Evolutionary conservation across 1,140 invertebrate species (phyloP).

Genomic region (Saccostrea echinata): DNA sequence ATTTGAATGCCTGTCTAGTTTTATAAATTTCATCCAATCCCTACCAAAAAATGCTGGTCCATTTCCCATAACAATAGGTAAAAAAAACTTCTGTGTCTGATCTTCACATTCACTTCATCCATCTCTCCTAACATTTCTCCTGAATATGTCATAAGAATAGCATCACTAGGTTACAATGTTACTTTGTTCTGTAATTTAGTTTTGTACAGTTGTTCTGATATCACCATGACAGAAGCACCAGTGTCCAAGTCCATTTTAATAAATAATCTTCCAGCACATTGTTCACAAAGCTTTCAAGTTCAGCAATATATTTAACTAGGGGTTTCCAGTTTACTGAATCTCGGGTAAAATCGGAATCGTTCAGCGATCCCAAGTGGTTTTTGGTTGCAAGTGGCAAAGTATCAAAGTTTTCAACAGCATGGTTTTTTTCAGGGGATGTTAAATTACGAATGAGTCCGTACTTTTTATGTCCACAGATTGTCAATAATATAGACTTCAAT

Average conservation of each 20-base stretch:
- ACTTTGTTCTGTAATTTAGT: background rate
- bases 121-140: no score
- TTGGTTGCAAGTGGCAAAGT: background rate
- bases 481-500: background rate
- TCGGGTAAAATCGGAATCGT: constrained; percentile 35
- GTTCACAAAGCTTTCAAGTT: constrained; percentile 12
- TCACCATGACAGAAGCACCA: no score
- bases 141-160: no score
- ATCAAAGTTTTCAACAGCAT: background rate
- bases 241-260: no score
- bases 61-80: background rate
- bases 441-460: no score
- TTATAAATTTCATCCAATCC: constrained; percentile 12
- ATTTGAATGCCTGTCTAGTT: constrained; percentile 22
- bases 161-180: background rate
- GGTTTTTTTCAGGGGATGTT: constrained; percentile 10
- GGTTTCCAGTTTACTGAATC: background rate
- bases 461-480: background rate
- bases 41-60: constrained; percentile 25
- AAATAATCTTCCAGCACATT: background rate
- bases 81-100: background rate
- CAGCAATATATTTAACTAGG: background rate
- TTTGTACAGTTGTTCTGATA: background rate
- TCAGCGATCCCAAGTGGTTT: constrained; percentile 12
- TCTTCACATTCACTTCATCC: no score